These are phyloP conservation scores for Cosmia trapezina DNA, from an alignment of 2,888 invertebrate genomes.

Conservation along the genomic window DNA sequence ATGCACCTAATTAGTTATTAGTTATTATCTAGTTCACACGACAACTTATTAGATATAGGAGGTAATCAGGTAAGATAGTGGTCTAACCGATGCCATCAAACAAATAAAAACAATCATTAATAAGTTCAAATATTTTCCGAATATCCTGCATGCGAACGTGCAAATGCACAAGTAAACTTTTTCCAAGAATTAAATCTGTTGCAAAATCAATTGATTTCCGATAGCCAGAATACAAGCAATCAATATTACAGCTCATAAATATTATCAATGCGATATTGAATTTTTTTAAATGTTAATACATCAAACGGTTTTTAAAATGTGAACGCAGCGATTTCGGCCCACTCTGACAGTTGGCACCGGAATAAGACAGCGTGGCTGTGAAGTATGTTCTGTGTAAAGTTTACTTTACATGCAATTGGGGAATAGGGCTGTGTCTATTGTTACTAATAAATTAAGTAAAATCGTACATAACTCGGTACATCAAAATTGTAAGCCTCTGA, in stretches of 20 bases:
- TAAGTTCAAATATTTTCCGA: not conserved
- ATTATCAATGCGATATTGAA: conserved; percentile 21
- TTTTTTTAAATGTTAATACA: conserved; percentile 18
- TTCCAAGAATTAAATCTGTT: conserved; percentile 13
- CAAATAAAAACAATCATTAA: too few relatives aligned
- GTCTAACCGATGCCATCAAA: not conserved
- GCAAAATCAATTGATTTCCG: conserved; percentile 25
- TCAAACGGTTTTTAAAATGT: conserved; percentile 19
- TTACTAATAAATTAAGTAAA: not conserved
- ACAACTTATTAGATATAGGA: not conserved
- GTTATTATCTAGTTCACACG: conserved; percentile 11
- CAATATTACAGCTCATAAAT: conserved; percentile 19
- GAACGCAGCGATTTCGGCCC: conserved; percentile 36
- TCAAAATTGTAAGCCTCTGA: not conserved
- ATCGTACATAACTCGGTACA: not conserved
- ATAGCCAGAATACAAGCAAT: conserved; percentile 29
- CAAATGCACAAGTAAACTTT: not conserved
- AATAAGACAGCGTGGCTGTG: conserved; percentile 12
- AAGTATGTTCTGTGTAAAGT: conserved; percentile 16
- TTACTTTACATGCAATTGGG: conserved; percentile 37
- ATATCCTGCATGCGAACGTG: conserved; percentile 4
- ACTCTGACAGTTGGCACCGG: conserved; percentile 51
- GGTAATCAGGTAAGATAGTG: not conserved
- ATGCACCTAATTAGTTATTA: not conserved
- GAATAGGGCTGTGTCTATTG: conserved; percentile 27